A percentile compares a stretch with the other conserved stretches of the same genome.
phyloP scores from a whole-genome alignment of 2,888 invertebrate species.

The Oligia fasciuncula region DNA sequence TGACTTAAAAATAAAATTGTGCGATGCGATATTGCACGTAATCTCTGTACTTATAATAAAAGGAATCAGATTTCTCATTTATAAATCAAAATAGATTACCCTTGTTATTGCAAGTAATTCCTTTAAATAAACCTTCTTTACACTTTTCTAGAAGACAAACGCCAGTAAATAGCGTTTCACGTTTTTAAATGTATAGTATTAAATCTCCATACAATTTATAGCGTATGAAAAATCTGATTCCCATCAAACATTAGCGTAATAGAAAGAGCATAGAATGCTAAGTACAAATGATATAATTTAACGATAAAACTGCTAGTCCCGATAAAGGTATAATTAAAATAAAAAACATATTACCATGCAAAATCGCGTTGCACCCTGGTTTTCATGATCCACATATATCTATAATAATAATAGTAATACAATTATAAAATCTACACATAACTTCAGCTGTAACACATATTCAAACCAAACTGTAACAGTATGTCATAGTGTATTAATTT shows the following conservation, averaged over 20 bases:
- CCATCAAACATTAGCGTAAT: conserved; percentile 88
- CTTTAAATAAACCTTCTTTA: conserved; percentile 48
- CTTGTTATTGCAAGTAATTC: conserved; percentile 53
- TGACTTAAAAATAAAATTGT: conserved; percentile 79
- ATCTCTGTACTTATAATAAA: conserved; percentile 78
- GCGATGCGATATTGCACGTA: conserved; percentile 86
- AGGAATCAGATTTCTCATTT: conserved; percentile 83
- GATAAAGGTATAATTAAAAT: conserved; percentile 80
- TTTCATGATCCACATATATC: conserved; percentile 88
- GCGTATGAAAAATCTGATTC: conserved; percentile 83
- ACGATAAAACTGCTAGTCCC: conserved; percentile 88
- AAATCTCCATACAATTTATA: conserved; percentile 55
- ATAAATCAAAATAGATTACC: conserved; percentile 48
- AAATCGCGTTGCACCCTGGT: conserved; percentile 88
- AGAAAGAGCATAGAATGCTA: conserved; percentile 87
- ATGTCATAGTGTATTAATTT: conserved; percentile 89
- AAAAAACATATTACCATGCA: conserved; percentile 78
- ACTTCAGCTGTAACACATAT: conserved; percentile 89
- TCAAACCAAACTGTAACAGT: conserved; percentile 90
- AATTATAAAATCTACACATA: conserved; percentile 87
- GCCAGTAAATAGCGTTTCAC: conserved; percentile 44
- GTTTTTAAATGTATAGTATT: conserved; percentile 50
- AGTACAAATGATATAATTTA: conserved; percentile 89
- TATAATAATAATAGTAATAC: conserved; percentile 88
- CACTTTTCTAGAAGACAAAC: conserved; percentile 58